A percentile compares a stretch with the other conserved stretches of the same genome.
phyloP scores from a whole-genome alignment of 2,888 invertebrate species.

The Netelia fuscicornis region DNA sequence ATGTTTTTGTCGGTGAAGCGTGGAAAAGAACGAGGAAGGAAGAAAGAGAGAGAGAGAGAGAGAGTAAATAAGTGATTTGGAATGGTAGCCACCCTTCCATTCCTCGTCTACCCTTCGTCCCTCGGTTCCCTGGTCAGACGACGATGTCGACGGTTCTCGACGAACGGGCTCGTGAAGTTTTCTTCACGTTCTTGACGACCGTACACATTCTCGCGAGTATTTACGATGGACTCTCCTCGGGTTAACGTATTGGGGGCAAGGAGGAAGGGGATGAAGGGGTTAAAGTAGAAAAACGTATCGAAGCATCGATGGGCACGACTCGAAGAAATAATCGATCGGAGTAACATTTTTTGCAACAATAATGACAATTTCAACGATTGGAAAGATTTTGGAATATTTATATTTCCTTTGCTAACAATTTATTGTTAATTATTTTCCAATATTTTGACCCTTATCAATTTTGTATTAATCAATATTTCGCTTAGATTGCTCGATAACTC shows the following conservation, averaged over 20 bases:
- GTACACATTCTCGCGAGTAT: slow-evolving; percentile 7
- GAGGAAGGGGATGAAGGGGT: not conserved
- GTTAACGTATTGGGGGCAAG: not conserved
- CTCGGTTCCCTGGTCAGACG: slow-evolving; percentile 31
- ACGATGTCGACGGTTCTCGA: slow-evolving; percentile 15
- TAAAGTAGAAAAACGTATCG: not conserved
- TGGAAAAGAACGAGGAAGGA: slow-evolving; percentile 54
- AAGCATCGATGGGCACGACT: too few relatives aligned
- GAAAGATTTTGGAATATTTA: too few relatives aligned
- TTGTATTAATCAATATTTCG: too few relatives aligned
- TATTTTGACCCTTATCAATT: too few relatives aligned
- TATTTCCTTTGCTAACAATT: too few relatives aligned
- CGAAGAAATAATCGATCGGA: too few relatives aligned
- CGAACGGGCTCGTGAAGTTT: slow-evolving; percentile 18
- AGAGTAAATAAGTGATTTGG: slow-evolving; percentile 63
- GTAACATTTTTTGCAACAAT: too few relatives aligned
- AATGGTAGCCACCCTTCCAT: slow-evolving; percentile 55
- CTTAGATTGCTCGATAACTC: too few relatives aligned
- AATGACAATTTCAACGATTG: too few relatives aligned
- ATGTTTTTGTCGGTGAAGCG: slow-evolving; percentile 67
- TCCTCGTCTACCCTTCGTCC: slow-evolving; percentile 15
- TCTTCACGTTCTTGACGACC: slow-evolving; percentile 27
- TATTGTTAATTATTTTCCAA: too few relatives aligned
- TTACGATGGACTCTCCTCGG: not conserved
- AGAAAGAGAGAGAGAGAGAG: slow-evolving; percentile 39